Percentiles rank a stretch among this genome's conserved stretches.
Conservation (phyloP, 2,113 vertebrate species). For the Noctilio leporinus region DNA sequence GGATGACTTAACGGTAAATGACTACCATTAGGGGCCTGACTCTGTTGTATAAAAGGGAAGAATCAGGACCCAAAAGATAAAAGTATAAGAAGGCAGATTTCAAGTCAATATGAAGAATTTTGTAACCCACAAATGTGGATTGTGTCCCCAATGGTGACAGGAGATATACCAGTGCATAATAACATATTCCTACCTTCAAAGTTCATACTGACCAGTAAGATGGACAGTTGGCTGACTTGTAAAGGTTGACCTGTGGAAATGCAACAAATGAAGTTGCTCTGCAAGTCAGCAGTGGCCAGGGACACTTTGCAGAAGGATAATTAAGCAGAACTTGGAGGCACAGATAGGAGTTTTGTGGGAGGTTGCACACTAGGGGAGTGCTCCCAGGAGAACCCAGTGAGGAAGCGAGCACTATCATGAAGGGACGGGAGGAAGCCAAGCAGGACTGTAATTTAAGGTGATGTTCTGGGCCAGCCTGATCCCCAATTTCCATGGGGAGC, state of each 20-base stretch:
- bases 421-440: not conserved
- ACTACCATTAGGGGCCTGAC: not conserved
- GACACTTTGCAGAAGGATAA: not conserved
- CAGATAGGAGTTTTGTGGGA: not conserved
- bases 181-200: not conserved
- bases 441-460: not conserved
- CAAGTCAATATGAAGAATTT: not conserved
- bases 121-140: not conserved
- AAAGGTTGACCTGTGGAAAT: not conserved
- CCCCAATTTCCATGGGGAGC: not conserved
- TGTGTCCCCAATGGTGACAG: not conserved
- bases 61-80: not conserved
- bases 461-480: not conserved
- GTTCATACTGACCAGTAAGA: not conserved
- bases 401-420: not conserved
- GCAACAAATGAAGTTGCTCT: not conserved
- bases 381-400: not conserved
- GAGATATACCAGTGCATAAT: not conserved
- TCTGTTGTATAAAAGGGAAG: not conserved
- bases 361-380: not conserved
- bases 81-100: not conserved
- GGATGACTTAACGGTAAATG: not conserved
- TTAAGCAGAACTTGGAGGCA: not conserved
- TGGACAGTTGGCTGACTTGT: not conserved
- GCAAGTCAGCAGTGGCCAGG: not conserved